These are phyloP conservation scores for Eumaeus atala DNA, from an alignment of 1,140 invertebrate genomes.

Conservation along the genomic window DNA sequence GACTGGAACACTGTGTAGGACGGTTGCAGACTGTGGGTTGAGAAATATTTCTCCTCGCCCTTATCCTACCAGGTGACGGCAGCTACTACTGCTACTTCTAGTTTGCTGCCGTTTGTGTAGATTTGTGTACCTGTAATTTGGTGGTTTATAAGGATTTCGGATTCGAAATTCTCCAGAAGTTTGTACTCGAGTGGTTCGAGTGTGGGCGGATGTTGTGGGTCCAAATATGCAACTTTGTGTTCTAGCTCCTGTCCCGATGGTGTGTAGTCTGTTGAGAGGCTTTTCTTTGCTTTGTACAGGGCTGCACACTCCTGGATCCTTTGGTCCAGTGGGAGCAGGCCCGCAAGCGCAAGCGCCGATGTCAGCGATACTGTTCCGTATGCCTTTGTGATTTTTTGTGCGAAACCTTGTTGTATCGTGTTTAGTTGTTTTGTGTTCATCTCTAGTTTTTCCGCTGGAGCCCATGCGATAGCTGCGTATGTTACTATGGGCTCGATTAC, in stretches of 20 bases:
- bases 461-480: too few relatives aligned
- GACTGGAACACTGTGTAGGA: constrained; percentile 18
- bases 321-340: too few relatives aligned
- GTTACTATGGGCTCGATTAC: too few relatives aligned
- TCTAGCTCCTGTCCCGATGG: constrained; percentile 14
- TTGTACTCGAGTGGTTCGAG: too few relatives aligned
- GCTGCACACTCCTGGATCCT: constrained; percentile 20
- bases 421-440: too few relatives aligned
- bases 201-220: too few relatives aligned
- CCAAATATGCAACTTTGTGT: background rate
- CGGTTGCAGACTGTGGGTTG: background rate
- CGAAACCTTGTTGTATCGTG: too few relatives aligned
- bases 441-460: too few relatives aligned
- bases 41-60: background rate
- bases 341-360: constrained; percentile 20
- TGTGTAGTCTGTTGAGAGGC: too few relatives aligned
- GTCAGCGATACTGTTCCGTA: constrained; percentile 23
- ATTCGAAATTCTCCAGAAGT: too few relatives aligned
- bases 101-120: constrained; percentile 11
- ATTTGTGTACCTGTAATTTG: background rate
- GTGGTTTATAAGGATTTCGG: background rate
- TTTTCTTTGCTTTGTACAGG: constrained; percentile 22
- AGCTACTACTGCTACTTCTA: constrained; percentile 1
- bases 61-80: constrained; percentile 3
- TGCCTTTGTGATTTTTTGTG: too few relatives aligned